Conservation (phyloP, 2,888 invertebrate species). For the Choreutis nemorana region DNA sequence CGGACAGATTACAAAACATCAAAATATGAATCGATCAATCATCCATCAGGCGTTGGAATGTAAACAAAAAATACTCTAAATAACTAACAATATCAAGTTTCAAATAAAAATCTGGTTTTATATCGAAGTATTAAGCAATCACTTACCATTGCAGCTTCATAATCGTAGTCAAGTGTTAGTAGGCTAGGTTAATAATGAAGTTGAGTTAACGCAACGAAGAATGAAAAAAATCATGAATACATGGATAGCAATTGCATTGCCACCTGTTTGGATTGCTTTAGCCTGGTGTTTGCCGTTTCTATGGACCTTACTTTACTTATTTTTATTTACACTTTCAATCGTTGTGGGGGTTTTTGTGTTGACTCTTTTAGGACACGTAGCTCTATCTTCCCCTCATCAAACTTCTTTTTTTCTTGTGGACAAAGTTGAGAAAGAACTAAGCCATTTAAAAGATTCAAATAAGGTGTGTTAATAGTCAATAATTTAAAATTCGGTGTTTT, state of each 20-base stretch:
- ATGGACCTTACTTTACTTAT: conserved; percentile 35
- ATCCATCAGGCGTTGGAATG: no score
- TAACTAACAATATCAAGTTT: no score
- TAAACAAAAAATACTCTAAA: no score
- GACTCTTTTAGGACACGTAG: conserved; percentile 69
- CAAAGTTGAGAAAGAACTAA: conserved; percentile 68
- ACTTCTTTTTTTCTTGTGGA: conserved; percentile 66
- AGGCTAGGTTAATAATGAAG: no score
- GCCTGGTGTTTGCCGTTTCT: conserved; percentile 38
- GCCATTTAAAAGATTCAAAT: conserved; percentile 66
- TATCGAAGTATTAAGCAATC: no score
- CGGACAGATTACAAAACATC: no score
- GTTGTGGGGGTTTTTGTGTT: conserved; percentile 33
- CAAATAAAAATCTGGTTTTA: no score
- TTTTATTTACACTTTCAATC: conserved; percentile 29
- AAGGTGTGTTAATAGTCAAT: conserved; percentile 47
- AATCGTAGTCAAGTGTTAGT: no score
- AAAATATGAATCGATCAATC: no score
- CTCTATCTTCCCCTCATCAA: conserved; percentile 71
- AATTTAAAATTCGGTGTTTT: not conserved
- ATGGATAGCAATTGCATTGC: conserved; percentile 27
- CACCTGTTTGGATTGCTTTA: conserved; percentile 30
- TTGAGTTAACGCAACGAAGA: no score
- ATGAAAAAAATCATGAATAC: conserved; percentile 27
- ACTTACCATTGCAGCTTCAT: no score